These are phyloP conservation scores for Dromaius novaehollandiae DNA, from an alignment of 2,113 vertebrate species.

Conservation along the genomic window DNA sequence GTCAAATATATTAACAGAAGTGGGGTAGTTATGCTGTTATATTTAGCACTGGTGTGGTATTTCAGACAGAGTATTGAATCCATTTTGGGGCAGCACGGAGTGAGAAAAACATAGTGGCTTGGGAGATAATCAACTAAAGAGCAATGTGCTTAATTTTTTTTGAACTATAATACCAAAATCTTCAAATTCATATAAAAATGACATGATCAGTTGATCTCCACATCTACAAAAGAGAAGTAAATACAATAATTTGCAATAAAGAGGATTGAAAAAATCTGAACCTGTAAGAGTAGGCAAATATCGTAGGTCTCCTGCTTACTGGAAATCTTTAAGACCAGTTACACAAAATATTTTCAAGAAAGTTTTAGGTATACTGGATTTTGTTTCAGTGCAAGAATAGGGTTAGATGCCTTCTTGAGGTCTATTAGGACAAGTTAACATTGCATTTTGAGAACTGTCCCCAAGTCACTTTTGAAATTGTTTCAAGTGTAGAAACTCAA, in stretches of 20 bases:
- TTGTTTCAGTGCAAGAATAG: background rate
- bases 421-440: background rate
- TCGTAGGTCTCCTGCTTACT: background rate
- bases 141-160: background rate
- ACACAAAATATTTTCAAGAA: background rate
- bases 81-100: background rate
- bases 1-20: background rate
- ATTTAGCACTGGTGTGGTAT: background rate
- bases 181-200: background rate
- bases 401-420: background rate
- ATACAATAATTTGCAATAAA: background rate
- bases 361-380: background rate
- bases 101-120: background rate
- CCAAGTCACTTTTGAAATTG: background rate
- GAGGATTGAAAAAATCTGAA: background rate
- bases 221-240: background rate
- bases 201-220: background rate
- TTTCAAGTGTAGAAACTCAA: background rate
- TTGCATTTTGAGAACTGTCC: background rate
- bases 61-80: background rate
- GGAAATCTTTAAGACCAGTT: background rate
- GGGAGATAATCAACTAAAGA: background rate
- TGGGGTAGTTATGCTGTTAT: background rate
- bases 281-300: background rate
- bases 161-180: background rate